Evolutionary conservation across 2,113 vertebrate species (phyloP), one percentile per base, ranked within the genome.

Genomic region (Steatornis caripensis): DNA sequence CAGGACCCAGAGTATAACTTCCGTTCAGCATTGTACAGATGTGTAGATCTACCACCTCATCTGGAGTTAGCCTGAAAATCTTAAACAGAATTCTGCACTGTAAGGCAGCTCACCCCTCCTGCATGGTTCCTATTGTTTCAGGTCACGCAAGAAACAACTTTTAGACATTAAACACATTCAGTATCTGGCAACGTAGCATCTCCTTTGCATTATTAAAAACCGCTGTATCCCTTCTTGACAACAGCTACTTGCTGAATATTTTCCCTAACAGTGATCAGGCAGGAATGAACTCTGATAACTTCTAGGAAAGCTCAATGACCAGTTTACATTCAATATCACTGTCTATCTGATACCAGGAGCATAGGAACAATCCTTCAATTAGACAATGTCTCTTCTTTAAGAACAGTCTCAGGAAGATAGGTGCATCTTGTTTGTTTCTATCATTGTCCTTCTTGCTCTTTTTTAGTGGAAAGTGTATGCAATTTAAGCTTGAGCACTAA

Each of bases 11-110:
- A 86, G 49, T 54, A 62, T 11, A 76, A 86, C 86, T 90, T 84
- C 79, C 93, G 29, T 53, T 91, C 80, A 74, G 64, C 37, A 29
- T 43, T 78, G 60, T 92, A 81, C 84, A 92, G 93, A 95, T 95
- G 80, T 84, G 60, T 77, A 83, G 46, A 90, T 84, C 68, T 75
- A 70, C 94, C 78, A 87, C 69, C 55, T 95, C 96, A 95, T 95
- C 86, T 90, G 89, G 89, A 89, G 60, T 64, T 89, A 78, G 89
- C 43, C 51, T 89, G 80, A 92, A 93, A 97, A 84, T 75, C 72
- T 94, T 89, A 77, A 93, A 77, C 54, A 92, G 89, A 95, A 89
- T 90, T 71, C 83, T 84, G 29, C 51, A 34, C 51, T 87, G 22
- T 41, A 37, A 84, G 36, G 53, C 27, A 3, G 43, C 46, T 69